Evolutionary conservation across 2,797 vertebrate genomes (phyloP).

Genomic region (Oreonectes daqikongensis): DNA sequence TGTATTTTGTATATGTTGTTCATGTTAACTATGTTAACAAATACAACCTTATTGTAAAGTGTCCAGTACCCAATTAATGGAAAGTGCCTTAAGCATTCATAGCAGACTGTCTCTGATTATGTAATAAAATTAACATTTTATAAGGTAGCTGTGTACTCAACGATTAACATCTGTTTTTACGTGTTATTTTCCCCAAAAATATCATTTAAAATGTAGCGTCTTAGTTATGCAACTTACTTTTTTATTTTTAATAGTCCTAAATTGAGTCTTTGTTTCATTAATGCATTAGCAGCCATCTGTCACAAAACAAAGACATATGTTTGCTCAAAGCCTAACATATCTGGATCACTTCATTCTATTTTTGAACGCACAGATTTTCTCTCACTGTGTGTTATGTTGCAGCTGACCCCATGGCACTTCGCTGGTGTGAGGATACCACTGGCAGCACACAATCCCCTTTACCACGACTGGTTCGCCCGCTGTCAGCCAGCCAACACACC

Average conservation of each 20-base stretch:
- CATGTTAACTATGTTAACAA: too few species aligned
- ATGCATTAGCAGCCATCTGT: slow-evolving; percentile 32
- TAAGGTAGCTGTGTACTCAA: not conserved
- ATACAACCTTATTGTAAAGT: too few species aligned
- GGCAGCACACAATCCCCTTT: slow-evolving; percentile 20
- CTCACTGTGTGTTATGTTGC: slow-evolving; percentile 47
- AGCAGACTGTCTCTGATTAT: not conserved
- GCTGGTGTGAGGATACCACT: slow-evolving; percentile 31
- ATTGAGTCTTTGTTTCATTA: slow-evolving; percentile 6
- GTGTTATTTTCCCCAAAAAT: not conserved
- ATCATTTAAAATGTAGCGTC: not conserved
- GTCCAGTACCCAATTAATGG: not conserved
- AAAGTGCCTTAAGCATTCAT: not conserved
- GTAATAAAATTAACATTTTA: not conserved
- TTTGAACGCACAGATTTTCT: slow-evolving; percentile 23
- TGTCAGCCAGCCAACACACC: slow-evolving; percentile 19
- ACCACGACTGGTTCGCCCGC: slow-evolving; percentile 30
- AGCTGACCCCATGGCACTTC: slow-evolving; percentile 41
- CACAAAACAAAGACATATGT: slow-evolving; percentile 30
- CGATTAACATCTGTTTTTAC: not conserved
- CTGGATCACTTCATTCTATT: slow-evolving; percentile 26
- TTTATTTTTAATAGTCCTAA: not conserved
- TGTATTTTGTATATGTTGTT: too few species aligned
- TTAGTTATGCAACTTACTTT: not conserved
- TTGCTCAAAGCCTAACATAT: slow-evolving; percentile 30